Conservation (phyloP, 2,888 invertebrate genomes). For the Heliconius ethilla region DNA sequence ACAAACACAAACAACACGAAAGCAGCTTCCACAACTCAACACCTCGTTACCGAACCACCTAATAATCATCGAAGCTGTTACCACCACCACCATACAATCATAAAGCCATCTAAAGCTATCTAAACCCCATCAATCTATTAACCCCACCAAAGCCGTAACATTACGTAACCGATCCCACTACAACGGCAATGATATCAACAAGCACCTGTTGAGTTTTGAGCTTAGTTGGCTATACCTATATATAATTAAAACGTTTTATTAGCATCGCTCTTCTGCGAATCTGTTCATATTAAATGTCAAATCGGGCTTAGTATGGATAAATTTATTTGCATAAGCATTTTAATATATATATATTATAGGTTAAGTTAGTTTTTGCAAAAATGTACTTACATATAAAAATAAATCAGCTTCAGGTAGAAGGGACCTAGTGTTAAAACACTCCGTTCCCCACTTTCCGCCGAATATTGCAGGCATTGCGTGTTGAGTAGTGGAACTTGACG, state of each 20-base stretch:
- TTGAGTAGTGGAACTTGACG: no score
- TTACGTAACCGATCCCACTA: constrained; percentile 27
- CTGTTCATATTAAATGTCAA: constrained; percentile 13
- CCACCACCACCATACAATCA: constrained; percentile 20
- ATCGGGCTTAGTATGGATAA: not conserved
- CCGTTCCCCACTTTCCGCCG: no score
- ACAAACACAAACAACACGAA: not conserved
- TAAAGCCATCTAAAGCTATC: constrained; percentile 26
- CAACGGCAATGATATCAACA: constrained; percentile 34
- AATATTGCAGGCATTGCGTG: no score
- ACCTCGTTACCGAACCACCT: not conserved
- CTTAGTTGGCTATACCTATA: constrained; percentile 27
- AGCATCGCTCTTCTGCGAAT: constrained; percentile 30
- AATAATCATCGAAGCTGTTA: constrained; percentile 2
- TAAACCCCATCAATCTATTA: constrained; percentile 27
- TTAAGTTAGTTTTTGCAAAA: not conserved
- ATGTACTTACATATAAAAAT: not conserved
- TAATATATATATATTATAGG: not conserved
- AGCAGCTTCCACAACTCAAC: not conserved
- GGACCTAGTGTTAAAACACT: no score
- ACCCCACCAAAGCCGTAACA: constrained; percentile 11
- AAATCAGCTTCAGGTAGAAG: no score
- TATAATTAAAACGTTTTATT: constrained; percentile 44
- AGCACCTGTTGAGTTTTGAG: constrained; percentile 44
- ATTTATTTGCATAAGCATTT: not conserved